phyloP scores from a whole-genome alignment of 2,113 vertebrate species.

The Sula dactylatra region DNA sequence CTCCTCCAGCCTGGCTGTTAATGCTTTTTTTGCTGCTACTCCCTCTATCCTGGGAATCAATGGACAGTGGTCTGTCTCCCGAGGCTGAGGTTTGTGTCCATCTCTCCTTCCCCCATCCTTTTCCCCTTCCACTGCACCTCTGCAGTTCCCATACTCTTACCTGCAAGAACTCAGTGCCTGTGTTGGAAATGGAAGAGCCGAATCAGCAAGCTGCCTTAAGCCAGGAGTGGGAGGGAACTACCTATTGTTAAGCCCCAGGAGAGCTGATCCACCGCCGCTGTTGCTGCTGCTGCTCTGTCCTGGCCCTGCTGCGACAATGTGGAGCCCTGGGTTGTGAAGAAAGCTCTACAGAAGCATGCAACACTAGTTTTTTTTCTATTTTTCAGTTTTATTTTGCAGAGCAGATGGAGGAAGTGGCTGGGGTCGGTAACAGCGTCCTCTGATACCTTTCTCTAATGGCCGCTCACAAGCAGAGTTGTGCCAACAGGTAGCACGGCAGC shows the following conservation, averaged over 20 bases:
- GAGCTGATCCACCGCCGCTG: background rate
- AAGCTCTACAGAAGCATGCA: conserved; percentile 34
- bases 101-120: background rate
- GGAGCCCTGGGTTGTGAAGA: background rate
- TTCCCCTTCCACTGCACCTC: background rate
- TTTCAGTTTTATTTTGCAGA: conserved; percentile 20
- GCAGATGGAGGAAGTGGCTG: conserved; percentile 56
- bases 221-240: conserved; percentile 12
- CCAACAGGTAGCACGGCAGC: conserved; percentile 34
- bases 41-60: conserved; percentile 52
- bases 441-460: conserved; percentile 36
- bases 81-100: conserved; percentile 43
- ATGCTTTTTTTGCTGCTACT: conserved; percentile 69
- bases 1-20: conserved; percentile 49
- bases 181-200: conserved; percentile 12
- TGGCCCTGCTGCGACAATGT: background rate
- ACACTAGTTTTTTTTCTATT: conserved; percentile 11
- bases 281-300: background rate
- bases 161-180: conserved; percentile 44
- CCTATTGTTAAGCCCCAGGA: background rate
- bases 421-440: background rate
- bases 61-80: background rate
- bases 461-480: conserved; percentile 24
- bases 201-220: conserved; percentile 60
- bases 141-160: background rate